A percentile compares a stretch with the other conserved stretches of the same genome.
phyloP scores from a whole-genome alignment of 2,797 vertebrate genomes.

The Coranthus polyacanthus region DNA sequence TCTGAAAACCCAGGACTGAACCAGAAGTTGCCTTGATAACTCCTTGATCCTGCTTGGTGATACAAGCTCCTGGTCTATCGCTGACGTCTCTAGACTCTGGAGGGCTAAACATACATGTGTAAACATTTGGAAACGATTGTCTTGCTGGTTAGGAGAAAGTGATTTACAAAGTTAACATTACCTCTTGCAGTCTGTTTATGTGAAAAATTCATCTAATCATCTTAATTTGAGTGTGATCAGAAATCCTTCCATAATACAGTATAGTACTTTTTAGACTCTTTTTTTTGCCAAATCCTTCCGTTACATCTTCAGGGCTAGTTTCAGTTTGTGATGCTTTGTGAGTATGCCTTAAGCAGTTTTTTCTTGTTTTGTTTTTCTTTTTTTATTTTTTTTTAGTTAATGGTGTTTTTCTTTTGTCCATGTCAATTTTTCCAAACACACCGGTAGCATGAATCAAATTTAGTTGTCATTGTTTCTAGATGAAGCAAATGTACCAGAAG shows the following conservation, averaged over 20 bases:
- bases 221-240: neutral
- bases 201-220: neutral
- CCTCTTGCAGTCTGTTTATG: no score
- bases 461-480: neutral
- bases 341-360: no score
- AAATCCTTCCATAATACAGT: conserved; percentile 7
- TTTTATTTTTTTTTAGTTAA: no score
- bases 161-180: neutral
- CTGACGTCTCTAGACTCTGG: neutral
- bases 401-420: no score
- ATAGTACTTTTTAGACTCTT: neutral
- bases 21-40: no score
- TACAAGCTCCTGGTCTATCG: neutral
- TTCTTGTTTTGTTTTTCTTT: no score
- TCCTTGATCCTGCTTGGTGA: no score
- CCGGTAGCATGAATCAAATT: neutral
- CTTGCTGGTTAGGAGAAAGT: neutral
- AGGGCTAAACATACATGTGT: neutral
- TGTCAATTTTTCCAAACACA: no score
- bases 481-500: neutral
- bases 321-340: conserved; percentile 24
- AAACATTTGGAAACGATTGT: neutral
- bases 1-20: no score
- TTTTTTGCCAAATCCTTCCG: neutral
- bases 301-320: conserved; percentile 21